phyloP scores from a whole-genome alignment of 2,113 vertebrate genomes.

The Perognathus longimembris region DNA sequence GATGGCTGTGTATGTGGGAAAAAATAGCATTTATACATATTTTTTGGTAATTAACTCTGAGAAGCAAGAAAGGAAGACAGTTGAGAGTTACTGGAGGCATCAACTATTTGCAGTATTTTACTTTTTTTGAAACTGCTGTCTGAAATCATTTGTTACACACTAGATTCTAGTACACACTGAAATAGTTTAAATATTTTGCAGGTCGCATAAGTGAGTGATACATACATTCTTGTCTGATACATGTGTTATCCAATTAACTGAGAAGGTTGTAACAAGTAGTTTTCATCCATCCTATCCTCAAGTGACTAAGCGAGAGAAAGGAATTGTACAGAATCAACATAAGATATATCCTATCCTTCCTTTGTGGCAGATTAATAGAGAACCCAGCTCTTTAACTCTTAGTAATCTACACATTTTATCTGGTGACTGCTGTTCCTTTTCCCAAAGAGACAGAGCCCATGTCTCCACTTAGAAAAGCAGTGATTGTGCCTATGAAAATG shows the following conservation, averaged over 20 bases:
- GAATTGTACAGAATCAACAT: background rate
- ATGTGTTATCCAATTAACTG: background rate
- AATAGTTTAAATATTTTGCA: background rate
- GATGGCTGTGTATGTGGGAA: background rate
- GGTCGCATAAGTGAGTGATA: background rate
- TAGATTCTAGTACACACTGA: slow-evolving; percentile 15
- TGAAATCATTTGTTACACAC: background rate
- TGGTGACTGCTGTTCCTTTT: background rate
- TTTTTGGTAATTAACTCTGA: background rate
- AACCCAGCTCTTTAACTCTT: background rate
- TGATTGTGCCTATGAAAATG: background rate
- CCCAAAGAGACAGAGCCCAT: background rate
- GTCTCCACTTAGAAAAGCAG: background rate
- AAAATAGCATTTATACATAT: background rate
- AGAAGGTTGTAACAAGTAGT: background rate
- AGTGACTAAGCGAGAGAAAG: background rate
- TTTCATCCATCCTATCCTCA: background rate
- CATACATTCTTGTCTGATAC: background rate
- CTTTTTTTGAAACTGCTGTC: slow-evolving; percentile 3
- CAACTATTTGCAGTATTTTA: background rate
- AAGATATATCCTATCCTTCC: background rate
- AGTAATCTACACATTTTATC: background rate
- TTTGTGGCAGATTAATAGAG: background rate
- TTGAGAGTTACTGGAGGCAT: background rate
- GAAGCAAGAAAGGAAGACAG: background rate